Percentiles rank a stretch among this genome's conserved stretches.
Evolutionary conservation across 2,113 vertebrate genomes (phyloP).

Genomic region (Microtus richardsoni): DNA sequence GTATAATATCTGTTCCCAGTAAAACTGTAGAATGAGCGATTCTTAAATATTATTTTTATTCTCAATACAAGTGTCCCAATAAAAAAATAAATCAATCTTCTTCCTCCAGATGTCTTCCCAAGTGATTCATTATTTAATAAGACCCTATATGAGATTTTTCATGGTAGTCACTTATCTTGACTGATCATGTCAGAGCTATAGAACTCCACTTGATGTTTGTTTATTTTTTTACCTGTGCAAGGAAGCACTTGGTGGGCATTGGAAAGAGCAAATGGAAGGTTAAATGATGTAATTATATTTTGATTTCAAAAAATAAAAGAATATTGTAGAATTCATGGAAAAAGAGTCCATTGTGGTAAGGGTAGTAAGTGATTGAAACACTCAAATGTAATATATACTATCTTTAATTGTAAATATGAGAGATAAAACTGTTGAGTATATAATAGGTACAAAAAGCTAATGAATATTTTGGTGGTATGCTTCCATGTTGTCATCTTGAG

Average conservation of each 20-base stretch:
- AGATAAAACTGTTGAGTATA: background rate
- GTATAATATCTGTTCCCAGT: background rate
- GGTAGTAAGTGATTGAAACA: background rate
- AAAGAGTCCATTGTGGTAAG: background rate
- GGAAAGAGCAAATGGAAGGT: background rate
- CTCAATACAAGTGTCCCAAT: background rate
- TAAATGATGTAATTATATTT: background rate
- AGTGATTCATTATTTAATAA: background rate
- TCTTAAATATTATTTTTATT: background rate
- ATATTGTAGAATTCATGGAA: background rate
- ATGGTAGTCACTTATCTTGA: background rate
- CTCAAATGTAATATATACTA: background rate
- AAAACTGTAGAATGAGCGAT: background rate
- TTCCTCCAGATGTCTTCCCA: background rate
- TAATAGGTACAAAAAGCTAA: slow-evolving; percentile 23
- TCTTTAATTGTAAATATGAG: background rate
- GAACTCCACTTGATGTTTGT: background rate
- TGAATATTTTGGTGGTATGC: background rate
- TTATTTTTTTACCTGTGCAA: background rate
- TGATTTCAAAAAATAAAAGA: background rate
- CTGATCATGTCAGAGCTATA: background rate
- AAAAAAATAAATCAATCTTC: background rate
- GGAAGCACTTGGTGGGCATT: background rate
- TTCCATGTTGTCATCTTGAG: slow-evolving; percentile 3
- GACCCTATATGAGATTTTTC: background rate